A percentile compares a stretch with the other conserved stretches of the same genome.
Evolutionary conservation across 2,797 vertebrate species (phyloP).

Genomic region (Botia kubotai): DNA sequence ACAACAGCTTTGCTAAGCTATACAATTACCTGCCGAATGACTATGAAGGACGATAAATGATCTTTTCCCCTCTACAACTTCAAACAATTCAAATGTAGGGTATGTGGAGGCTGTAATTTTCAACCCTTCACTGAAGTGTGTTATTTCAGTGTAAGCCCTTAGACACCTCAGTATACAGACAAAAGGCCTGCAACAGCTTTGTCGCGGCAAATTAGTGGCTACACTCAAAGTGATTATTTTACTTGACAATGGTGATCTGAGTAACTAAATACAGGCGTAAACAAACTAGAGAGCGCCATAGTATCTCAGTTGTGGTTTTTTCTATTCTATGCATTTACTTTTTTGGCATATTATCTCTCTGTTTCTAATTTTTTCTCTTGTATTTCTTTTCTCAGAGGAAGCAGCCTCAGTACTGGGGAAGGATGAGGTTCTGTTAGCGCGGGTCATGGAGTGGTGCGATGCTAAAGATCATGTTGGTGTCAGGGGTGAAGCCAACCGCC

Average conservation of each 20-base stretch:
- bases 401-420: constrained; percentile 84
- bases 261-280: constrained; percentile 30
- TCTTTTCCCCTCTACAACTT: constrained; percentile 4
- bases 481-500: constrained; percentile 82
- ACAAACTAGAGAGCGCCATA: constrained; percentile 14
- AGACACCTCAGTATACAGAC: constrained; percentile 27
- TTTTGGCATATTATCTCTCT: neutral
- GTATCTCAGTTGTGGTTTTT: neutral
- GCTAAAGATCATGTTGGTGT: constrained; percentile 80
- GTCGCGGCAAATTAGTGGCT: constrained; percentile 39
- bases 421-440: constrained; percentile 77
- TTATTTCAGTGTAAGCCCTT: constrained; percentile 39
- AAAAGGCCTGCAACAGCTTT: constrained; percentile 33
- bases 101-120: constrained; percentile 51
- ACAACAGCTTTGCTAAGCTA: constrained; percentile 22
- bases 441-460: constrained; percentile 87
- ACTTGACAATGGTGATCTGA: constrained; percentile 31
- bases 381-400: constrained; percentile 73
- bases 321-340: neutral
- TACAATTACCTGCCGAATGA: constrained; percentile 39
- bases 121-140: constrained; percentile 33
- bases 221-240: constrained; percentile 22
- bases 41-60: constrained; percentile 1
- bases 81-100: constrained; percentile 7
- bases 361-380: neutral